phyloP scores from a whole-genome alignment of 2,113 vertebrate species.

The Passer montanus region DNA sequence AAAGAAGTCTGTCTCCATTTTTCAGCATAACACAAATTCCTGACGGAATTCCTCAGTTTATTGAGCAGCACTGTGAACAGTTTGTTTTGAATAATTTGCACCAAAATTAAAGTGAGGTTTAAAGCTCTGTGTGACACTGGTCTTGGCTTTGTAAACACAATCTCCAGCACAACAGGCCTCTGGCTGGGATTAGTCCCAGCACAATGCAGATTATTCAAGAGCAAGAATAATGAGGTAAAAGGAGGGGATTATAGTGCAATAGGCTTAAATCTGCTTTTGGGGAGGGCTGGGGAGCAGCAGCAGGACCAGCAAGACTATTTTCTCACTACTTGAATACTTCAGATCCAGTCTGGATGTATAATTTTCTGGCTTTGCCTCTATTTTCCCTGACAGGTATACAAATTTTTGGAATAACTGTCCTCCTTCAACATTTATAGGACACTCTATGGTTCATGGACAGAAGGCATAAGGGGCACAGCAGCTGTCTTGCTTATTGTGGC shows the following conservation, averaged over 20 bases:
- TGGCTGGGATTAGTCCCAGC: neutral
- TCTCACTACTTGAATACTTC: neutral
- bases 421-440: neutral
- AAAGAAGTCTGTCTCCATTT: neutral
- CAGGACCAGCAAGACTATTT: neutral
- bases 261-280: neutral
- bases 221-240: neutral
- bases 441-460: neutral
- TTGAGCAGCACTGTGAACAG: neutral
- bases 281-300: neutral
- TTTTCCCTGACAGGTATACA: neutral
- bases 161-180: neutral
- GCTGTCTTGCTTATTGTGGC: neutral
- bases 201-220: conserved; percentile 6
- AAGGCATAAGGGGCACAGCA: neutral
- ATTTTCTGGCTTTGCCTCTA: neutral
- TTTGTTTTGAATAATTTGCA: conserved; percentile 2
- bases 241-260: neutral
- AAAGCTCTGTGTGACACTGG: neutral
- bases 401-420: neutral
- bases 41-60: neutral
- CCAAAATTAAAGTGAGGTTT: conserved; percentile 6
- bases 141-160: neutral
- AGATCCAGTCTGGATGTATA: neutral
- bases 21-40: neutral